Conservation (phyloP, 92 coral and sea anemone species). For the Porites lobata region DNA sequence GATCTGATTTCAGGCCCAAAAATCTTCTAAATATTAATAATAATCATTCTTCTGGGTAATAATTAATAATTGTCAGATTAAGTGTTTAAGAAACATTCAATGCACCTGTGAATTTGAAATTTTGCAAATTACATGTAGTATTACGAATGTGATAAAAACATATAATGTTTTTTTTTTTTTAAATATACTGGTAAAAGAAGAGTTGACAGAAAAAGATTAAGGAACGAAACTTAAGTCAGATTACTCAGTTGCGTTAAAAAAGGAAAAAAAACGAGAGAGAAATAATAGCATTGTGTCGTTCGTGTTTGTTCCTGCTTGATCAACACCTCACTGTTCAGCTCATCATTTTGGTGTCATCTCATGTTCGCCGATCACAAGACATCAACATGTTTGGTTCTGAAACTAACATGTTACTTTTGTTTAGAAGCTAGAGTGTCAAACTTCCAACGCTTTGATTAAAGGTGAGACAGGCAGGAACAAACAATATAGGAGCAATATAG, state of each 20-base stretch:
- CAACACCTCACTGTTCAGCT: neutral
- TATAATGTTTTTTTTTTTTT: no score
- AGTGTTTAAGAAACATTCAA: no score
- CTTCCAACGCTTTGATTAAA: slow-evolving; percentile 33
- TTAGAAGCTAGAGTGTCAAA: slow-evolving; percentile 45
- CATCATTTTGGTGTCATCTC: neutral
- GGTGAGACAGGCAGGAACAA: slow-evolving; percentile 34
- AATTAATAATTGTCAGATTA: no score
- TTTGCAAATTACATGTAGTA: no score
- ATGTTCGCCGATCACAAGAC: slow-evolving; percentile 13
- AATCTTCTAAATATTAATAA: no score
- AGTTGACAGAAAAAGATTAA: neutral
- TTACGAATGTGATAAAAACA: no score
- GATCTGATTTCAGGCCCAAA: no score
- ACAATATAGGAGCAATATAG: neutral
- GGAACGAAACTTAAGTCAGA: neutral
- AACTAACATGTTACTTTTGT: slow-evolving; percentile 34
- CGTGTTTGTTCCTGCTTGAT: slow-evolving; percentile 7
- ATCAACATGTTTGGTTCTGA: slow-evolving; percentile 2
- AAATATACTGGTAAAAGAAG: no score
- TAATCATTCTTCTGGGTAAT: no score
- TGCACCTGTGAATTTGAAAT: no score
- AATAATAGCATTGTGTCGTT: slow-evolving; percentile 1
- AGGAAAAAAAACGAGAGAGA: neutral
- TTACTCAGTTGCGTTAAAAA: no score